Conservation (phyloP, 2,888 invertebrate genomes). For the Acronicta leporina region DNA sequence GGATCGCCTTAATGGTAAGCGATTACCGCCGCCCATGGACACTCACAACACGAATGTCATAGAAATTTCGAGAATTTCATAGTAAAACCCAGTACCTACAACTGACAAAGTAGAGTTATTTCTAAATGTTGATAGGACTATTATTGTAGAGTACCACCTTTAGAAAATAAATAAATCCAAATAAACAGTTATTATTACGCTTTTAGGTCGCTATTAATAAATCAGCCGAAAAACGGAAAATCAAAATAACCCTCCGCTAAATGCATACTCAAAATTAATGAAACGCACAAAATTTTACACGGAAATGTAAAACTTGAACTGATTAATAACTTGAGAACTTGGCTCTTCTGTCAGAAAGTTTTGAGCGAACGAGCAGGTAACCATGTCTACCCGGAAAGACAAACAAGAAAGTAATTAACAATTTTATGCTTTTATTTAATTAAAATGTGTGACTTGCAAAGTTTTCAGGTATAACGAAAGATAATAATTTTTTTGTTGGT, state of each 20-base stretch:
- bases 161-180: not conserved
- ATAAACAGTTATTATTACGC: not conserved
- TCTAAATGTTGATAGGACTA: too few species aligned
- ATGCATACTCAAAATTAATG: constrained; percentile 44
- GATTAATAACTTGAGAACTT: constrained; percentile 60
- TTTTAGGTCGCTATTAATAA: not conserved
- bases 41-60: too few species aligned
- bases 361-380: constrained; percentile 37
- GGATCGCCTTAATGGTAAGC: too few species aligned
- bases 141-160: too few species aligned
- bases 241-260: constrained; percentile 7
- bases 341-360: constrained; percentile 30
- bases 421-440: constrained; percentile 53
- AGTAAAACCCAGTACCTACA: too few species aligned
- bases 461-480: constrained; percentile 1
- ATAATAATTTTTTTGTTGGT: not conserved
- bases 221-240: not conserved
- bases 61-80: too few species aligned
- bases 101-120: too few species aligned
- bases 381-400: constrained; percentile 34
- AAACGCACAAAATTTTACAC: constrained; percentile 47
- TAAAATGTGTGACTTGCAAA: constrained; percentile 31
- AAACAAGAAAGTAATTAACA: constrained; percentile 47
- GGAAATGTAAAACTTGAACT: constrained; percentile 52
- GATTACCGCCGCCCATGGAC: too few species aligned